Conservation (phyloP, 2,113 vertebrate genomes). For the Datnioides undecimradiatus region DNA sequence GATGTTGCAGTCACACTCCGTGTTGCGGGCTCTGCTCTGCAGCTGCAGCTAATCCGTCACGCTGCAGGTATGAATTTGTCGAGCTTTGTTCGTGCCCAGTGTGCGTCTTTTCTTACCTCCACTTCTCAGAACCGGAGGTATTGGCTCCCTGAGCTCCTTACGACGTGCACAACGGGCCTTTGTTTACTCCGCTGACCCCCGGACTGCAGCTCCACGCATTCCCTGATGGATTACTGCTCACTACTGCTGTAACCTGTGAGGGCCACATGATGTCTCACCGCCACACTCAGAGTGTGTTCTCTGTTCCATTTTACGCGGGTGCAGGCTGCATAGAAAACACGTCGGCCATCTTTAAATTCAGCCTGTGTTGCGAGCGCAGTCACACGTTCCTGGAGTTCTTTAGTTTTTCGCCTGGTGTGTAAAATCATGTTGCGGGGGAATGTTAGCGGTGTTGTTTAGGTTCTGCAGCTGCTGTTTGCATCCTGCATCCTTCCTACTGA, state of each 20-base stretch:
- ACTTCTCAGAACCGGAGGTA: slow-evolving; percentile 38
- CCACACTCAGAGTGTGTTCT: no score
- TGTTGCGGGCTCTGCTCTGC: not conserved
- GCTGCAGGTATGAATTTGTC: slow-evolving; percentile 1
- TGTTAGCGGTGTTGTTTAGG: no score
- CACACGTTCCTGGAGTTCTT: no score
- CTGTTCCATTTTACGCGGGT: no score
- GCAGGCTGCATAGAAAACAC: no score
- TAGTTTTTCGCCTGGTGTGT: no score
- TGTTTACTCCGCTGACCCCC: slow-evolving; percentile 32
- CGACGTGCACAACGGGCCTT: slow-evolving; percentile 34
- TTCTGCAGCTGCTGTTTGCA: no score
- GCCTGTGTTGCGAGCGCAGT: no score
- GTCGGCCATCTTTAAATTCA: no score
- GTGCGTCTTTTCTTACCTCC: not conserved
- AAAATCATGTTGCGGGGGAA: no score
- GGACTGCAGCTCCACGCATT: not conserved
- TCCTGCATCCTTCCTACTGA: no score
- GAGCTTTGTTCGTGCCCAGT: not conserved
- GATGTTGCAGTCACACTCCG: not conserved
- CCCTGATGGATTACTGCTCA: slow-evolving; percentile 44
- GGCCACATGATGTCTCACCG: not conserved
- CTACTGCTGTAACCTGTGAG: not conserved
- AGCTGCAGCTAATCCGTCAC: not conserved
- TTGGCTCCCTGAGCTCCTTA: slow-evolving; percentile 59